Conservation (phyloP, 2,113 vertebrate genomes). For the Sapajus apella region DNA sequence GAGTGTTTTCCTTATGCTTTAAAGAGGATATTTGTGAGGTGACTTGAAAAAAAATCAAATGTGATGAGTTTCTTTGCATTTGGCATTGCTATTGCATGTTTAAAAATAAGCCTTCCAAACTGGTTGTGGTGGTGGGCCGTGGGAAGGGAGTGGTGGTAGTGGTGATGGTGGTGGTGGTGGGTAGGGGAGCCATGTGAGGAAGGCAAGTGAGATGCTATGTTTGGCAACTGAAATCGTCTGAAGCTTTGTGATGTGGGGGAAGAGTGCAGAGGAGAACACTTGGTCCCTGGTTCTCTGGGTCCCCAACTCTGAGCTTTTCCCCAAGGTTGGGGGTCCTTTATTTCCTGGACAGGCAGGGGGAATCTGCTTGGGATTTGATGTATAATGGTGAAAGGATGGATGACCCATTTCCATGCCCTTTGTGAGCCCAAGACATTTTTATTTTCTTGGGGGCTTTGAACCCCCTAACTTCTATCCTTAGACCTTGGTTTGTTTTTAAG, state of each 20-base stretch:
- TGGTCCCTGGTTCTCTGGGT: background rate
- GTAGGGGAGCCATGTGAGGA: accelerated
- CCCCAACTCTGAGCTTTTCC: background rate
- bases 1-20: background rate
- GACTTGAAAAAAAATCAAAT: conserved; percentile 17
- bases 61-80: background rate
- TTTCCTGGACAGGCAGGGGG: background rate
- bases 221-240: background rate
- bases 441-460: background rate
- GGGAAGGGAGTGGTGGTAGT: too few species aligned
- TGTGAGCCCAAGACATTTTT: background rate
- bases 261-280: background rate
- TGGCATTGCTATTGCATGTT: background rate
- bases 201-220: background rate
- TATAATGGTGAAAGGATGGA: background rate
- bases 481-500: background rate
- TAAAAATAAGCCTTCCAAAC: background rate
- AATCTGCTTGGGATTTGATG: background rate
- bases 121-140: background rate
- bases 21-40: background rate
- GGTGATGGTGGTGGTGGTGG: background rate
- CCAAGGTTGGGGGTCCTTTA: background rate
- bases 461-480: background rate
- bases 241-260: background rate
- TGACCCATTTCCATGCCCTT: background rate